A percentile compares a stretch with the other conserved stretches of the same genome.
Conservation (phyloP, 2,888 invertebrate species). For the Stratiomys singularior region DNA sequence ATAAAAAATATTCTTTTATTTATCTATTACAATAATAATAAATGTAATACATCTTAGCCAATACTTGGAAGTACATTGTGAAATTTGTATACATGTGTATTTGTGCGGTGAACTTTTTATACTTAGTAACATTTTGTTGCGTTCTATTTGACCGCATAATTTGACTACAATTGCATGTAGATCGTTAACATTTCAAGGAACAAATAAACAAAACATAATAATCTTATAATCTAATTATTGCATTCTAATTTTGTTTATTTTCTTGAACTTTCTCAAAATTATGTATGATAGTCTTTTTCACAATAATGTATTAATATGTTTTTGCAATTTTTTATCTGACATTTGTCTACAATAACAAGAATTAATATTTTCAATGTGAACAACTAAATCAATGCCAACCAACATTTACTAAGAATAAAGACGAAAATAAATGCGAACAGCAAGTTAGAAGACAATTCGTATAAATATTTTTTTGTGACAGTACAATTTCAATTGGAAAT, state of each 20-base stretch:
- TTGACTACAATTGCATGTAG: not conserved
- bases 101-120: too few species aligned
- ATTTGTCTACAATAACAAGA: too few species aligned
- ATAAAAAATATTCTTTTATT: constrained; percentile 42
- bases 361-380: too few species aligned
- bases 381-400: too few species aligned
- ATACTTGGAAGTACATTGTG: constrained; percentile 40
- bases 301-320: not conserved
- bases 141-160: not conserved
- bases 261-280: not conserved
- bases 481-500: too few species aligned
- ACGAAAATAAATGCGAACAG: too few species aligned
- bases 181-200: too few species aligned
- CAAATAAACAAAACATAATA: not conserved
- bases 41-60: constrained; percentile 34
- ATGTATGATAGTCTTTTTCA: not conserved
- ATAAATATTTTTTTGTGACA: too few species aligned
- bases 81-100: constrained; percentile 1
- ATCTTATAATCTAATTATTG: constrained; percentile 18
- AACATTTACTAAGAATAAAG: too few species aligned
- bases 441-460: too few species aligned
- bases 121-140: too few species aligned
- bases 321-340: too few species aligned
- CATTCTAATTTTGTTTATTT: not conserved
- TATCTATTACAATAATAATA: constrained; percentile 11